Conservation (phyloP, 2,113 vertebrate species). For the Callithrix jacchus region DNA sequence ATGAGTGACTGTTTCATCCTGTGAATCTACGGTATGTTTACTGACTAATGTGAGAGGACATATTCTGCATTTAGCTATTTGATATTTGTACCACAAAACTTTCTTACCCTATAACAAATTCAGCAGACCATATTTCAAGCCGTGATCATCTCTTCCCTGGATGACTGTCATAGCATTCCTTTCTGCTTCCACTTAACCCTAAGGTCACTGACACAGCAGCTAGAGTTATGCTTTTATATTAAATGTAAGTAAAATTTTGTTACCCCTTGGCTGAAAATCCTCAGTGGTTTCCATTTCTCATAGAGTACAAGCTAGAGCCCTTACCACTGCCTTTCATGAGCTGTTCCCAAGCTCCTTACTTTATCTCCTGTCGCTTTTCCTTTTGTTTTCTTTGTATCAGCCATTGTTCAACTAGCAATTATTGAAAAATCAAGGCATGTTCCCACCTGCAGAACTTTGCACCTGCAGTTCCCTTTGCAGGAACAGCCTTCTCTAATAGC, state of each 20-base stretch:
- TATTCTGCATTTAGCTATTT: background rate
- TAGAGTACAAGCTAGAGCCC: background rate
- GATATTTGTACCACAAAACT: background rate
- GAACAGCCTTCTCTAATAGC: background rate
- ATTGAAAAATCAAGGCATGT: background rate
- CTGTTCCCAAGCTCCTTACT: background rate
- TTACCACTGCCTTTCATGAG: background rate
- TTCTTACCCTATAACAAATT: background rate
- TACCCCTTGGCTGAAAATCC: background rate
- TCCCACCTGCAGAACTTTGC: background rate
- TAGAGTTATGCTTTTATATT: background rate
- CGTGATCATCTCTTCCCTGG: background rate
- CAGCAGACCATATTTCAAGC: background rate
- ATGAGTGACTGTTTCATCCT: background rate
- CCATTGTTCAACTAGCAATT: background rate
- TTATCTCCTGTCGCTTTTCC: background rate
- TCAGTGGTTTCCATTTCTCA: background rate
- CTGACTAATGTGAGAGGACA: background rate
- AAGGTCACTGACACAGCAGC: background rate
- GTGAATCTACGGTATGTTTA: background rate
- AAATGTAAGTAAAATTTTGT: background rate
- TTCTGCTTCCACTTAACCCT: background rate
- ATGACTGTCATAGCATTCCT: background rate
- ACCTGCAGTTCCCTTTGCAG: background rate
- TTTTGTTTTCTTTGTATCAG: background rate